A percentile compares a stretch with the other conserved stretches of the same genome.
Conservation (phyloP, 2,888 invertebrate species). For the Ferrisia virgata region DNA sequence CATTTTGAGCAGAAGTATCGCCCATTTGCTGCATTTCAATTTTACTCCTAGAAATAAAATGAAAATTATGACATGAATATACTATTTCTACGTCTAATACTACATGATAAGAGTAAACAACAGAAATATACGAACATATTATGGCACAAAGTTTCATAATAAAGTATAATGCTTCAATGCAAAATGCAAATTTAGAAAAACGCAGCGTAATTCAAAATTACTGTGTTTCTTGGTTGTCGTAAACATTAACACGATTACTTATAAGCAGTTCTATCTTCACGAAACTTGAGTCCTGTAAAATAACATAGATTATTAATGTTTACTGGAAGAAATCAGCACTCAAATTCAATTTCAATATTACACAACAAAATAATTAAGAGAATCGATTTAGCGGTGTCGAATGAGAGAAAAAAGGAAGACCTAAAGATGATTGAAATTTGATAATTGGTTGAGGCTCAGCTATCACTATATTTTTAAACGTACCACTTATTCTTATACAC, state of each 20-base stretch:
- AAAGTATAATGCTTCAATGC: neutral
- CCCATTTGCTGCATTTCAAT: slow-evolving; percentile 62
- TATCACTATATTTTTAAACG: no score
- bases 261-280: neutral
- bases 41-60: slow-evolving; percentile 54
- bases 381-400: no score
- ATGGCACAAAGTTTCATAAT: slow-evolving; percentile 25
- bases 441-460: no score
- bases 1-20: slow-evolving; percentile 59
- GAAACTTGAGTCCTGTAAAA: neutral
- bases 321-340: no score
- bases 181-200: neutral
- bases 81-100: neutral
- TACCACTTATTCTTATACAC: no score
- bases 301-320: neutral
- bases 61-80: slow-evolving; percentile 32
- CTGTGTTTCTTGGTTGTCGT: neutral
- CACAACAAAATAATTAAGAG: no score
- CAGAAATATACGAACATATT: neutral
- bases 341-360: no score
- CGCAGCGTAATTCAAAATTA: slow-evolving; percentile 1
- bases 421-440: no score
- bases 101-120: neutral
- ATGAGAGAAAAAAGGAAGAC: no score
- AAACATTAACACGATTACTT: neutral